phyloP scores from a whole-genome alignment of 2,113 vertebrate species.

The Polypterus bichir region DNA sequence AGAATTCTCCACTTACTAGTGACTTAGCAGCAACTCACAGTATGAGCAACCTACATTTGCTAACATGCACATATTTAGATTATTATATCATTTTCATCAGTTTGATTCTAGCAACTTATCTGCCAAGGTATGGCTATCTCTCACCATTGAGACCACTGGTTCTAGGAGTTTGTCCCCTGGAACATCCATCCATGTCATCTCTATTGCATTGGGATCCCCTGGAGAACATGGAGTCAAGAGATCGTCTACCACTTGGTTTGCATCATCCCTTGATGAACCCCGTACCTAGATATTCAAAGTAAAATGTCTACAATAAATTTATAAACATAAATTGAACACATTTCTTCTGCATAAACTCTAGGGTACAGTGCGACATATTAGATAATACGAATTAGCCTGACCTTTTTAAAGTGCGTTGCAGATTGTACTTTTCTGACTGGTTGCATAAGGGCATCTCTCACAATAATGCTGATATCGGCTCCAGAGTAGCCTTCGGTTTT shows the following conservation, averaged over 20 bases:
- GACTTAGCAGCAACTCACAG: too few species aligned
- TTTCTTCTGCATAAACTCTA: not conserved
- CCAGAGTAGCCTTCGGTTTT: slow-evolving; percentile 83
- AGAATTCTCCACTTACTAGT: too few species aligned
- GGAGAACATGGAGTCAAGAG: slow-evolving; percentile 87
- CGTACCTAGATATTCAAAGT: slow-evolving; percentile 52
- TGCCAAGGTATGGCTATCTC: slow-evolving; percentile 12
- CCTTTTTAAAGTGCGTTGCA: slow-evolving; percentile 90
- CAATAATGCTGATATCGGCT: slow-evolving; percentile 84
- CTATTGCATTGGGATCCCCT: slow-evolving; percentile 67
- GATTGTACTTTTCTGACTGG: slow-evolving; percentile 92
- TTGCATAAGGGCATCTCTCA: slow-evolving; percentile 91
- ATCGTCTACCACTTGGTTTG: slow-evolving; percentile 56
- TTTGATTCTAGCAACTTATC: too few species aligned
- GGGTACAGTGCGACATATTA: not conserved
- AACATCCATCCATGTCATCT: slow-evolving; percentile 95
- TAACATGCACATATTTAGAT: too few species aligned
- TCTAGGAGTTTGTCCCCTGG: slow-evolving; percentile 84
- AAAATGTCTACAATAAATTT: not conserved
- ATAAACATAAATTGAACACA: not conserved
- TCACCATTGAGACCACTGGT: slow-evolving; percentile 77
- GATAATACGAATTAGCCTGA: slow-evolving; percentile 27
- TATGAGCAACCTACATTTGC: too few species aligned
- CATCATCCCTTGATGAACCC: slow-evolving; percentile 62
- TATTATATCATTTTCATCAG: too few species aligned